Conservation (phyloP, 2,113 vertebrate species). For the Gorsachius goisagi region DNA sequence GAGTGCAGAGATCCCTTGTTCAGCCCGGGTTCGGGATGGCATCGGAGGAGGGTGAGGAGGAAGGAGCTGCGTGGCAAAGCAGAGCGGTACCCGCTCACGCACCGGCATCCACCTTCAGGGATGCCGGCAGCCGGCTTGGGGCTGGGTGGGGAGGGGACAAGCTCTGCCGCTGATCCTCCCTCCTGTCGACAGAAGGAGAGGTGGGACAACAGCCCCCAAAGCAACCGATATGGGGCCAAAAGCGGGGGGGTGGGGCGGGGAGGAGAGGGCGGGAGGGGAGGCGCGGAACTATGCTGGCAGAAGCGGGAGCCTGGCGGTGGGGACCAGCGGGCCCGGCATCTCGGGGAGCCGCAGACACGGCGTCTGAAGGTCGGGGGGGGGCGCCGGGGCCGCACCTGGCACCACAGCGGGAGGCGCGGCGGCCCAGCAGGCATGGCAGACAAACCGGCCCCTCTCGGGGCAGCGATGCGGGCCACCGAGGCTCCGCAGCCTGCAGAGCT, state of each 20-base stretch:
- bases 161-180: neutral
- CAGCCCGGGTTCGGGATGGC: neutral
- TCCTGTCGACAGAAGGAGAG: neutral
- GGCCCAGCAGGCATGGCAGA: neutral
- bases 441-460: neutral
- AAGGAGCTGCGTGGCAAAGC: neutral
- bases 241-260: no score
- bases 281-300: neutral
- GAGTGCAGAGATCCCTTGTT: neutral
- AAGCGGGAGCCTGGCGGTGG: neutral
- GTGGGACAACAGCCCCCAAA: neutral
- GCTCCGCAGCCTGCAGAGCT: neutral
- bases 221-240: neutral
- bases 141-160: neutral
- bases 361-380: neutral
- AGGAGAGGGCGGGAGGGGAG: no score
- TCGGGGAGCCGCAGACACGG: neutral
- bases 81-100: no score
- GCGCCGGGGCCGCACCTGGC: neutral
- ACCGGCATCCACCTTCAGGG: neutral
- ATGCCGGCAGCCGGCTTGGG: neutral
- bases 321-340: neutral
- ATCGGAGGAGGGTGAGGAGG: neutral
- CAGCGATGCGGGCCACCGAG: accelerated
- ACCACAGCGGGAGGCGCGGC: accelerated